These are phyloP conservation scores for Eilema depressum DNA, from an alignment of 2,888 invertebrate species.

Conservation along the genomic window DNA sequence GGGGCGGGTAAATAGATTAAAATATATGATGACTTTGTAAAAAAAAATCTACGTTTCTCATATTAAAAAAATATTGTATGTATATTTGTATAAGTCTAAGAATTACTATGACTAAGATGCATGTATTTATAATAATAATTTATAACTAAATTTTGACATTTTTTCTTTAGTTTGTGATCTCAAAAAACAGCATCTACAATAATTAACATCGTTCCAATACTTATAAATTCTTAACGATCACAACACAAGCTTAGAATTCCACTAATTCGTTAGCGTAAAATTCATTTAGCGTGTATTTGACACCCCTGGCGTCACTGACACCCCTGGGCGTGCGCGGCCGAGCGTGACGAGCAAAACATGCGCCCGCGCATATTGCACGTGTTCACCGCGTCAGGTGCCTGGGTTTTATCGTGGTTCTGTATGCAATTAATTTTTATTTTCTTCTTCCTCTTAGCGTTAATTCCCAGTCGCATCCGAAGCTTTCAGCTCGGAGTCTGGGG, in stretches of 20 bases:
- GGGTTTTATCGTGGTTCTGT: slow-evolving; percentile 17
- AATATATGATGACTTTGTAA: no score
- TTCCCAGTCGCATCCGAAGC: no score
- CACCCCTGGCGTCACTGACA: slow-evolving; percentile 64
- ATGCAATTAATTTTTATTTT: neutral
- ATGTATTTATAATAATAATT: no score
- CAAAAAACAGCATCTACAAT: neutral
- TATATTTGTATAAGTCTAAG: no score
- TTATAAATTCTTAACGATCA: slow-evolving; percentile 1
- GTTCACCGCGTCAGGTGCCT: slow-evolving; percentile 44
- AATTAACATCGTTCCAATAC: neutral
- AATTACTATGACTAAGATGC: no score
- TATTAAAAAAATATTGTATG: no score
- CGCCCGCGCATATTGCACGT: slow-evolving; percentile 46
- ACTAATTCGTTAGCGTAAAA: slow-evolving; percentile 80
- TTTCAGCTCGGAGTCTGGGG: no score
- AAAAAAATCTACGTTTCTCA: no score
- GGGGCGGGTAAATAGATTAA: no score
- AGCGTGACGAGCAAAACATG: slow-evolving; percentile 49
- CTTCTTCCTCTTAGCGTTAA: no score
- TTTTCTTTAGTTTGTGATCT: no score
- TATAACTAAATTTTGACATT: no score
- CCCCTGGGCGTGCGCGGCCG: slow-evolving; percentile 54
- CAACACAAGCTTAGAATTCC: slow-evolving; percentile 59
- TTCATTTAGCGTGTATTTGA: slow-evolving; percentile 63